Percentiles rank a stretch among this genome's conserved stretches.
Conservation (phyloP, 2,888 invertebrate species). For the Cylloceria caligata region DNA sequence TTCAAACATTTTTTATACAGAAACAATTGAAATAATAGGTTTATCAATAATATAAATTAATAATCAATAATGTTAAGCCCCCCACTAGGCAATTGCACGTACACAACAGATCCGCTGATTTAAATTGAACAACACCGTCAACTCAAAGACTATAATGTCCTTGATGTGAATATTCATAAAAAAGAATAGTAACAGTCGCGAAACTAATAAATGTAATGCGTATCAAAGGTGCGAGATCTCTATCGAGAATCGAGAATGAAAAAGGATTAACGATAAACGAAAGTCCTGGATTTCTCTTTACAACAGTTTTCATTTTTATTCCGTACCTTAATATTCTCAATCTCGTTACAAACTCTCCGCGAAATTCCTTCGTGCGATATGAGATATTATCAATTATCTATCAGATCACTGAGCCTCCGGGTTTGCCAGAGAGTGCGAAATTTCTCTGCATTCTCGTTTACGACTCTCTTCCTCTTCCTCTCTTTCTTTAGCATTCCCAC, state of each 20-base stretch:
- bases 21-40: too few species aligned
- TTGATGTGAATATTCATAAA: too few species aligned
- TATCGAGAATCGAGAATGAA: neutral
- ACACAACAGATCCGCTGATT: too few species aligned
- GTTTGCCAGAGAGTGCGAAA: neutral
- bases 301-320: neutral
- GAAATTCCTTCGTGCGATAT: constrained; percentile 6
- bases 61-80: too few species aligned
- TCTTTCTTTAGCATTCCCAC: neutral
- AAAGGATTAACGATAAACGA: neutral
- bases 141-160: too few species aligned
- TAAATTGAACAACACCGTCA: too few species aligned
- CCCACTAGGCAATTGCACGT: too few species aligned
- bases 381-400: constrained; percentile 33
- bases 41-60: too few species aligned
- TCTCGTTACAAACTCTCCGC: neutral
- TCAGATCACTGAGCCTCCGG: neutral
- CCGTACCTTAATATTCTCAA: neutral
- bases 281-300: neutral
- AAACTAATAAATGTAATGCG: constrained; percentile 25
- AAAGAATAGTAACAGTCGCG: too few species aligned
- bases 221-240: constrained; percentile 3
- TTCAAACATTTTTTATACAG: too few species aligned
- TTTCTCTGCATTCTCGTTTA: neutral
- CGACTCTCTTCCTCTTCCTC: neutral